Evolutionary conservation across 2,113 vertebrate genomes (phyloP).

Genomic region (Paramisgurnus dabryanus): DNA sequence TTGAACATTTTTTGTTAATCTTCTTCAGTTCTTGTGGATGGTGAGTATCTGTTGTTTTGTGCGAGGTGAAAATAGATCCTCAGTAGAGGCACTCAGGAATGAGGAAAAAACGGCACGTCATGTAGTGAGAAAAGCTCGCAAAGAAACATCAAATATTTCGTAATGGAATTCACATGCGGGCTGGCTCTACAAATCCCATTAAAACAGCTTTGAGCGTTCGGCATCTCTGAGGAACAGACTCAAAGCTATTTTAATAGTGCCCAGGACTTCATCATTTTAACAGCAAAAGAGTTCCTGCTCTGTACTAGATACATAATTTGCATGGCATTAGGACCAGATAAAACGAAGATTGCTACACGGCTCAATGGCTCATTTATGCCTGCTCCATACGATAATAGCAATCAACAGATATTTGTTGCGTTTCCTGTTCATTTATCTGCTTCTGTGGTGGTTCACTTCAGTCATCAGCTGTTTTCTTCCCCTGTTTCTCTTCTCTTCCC

Average conservation of each 20-base stretch:
- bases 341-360: conserved; percentile 44
- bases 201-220: conserved; percentile 61
- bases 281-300: conserved; percentile 49
- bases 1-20: conserved; percentile 15
- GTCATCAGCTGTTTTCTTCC: conserved; percentile 45
- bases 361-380: conserved; percentile 49
- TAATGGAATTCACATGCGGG: conserved; percentile 61
- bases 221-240: conserved; percentile 51
- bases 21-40: not conserved
- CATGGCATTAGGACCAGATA: conserved; percentile 56
- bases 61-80: conserved; percentile 39
- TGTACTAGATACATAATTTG: conserved; percentile 54
- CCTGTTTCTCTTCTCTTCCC: conserved; percentile 4
- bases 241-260: conserved; percentile 61
- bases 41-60: conserved; percentile 32
- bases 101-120: conserved; percentile 54
- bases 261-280: conserved; percentile 60
- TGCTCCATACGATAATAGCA: conserved; percentile 52
- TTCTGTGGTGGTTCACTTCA: conserved; percentile 51
- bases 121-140: conserved; percentile 57
- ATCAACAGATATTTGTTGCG: conserved; percentile 58
- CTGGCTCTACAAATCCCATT: conserved; percentile 62
- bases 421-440: conserved; percentile 54
- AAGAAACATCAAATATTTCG: conserved; percentile 61
- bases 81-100: conserved; percentile 45